These are phyloP conservation scores for Streblospio benedicti DNA, from an alignment of 1,140 invertebrate genomes.

Conservation along the genomic window DNA sequence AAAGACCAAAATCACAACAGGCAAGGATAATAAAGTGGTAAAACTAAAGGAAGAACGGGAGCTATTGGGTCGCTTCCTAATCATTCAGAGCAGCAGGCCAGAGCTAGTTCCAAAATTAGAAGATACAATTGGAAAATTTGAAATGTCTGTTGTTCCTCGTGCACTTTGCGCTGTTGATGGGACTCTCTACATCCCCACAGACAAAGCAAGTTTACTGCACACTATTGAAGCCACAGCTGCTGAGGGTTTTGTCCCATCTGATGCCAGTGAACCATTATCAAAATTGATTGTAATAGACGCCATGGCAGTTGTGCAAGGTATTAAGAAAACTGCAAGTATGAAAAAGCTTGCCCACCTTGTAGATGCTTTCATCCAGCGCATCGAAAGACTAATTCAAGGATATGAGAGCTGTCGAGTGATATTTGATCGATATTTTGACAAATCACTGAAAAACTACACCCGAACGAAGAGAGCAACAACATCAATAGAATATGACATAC, in stretches of 20 bases:
- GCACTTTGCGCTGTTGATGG: not conserved
- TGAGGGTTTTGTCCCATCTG: no score
- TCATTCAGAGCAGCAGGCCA: not conserved
- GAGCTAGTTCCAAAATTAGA: slow-evolving; percentile 1
- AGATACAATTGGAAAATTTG: not conserved
- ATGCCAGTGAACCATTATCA: no score
- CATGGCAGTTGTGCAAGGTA: not conserved
- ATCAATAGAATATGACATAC: no score
- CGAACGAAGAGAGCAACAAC: no score
- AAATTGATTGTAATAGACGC: not conserved
- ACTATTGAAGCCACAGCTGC: not conserved
- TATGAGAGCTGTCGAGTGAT: no score
- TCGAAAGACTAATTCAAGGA: no score
- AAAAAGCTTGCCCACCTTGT: no score
- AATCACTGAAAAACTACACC: no score
- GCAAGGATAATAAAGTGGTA: not conserved
- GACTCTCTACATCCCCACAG: not conserved
- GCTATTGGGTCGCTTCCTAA: not conserved
- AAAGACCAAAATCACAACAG: not conserved
- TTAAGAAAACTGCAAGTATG: not conserved
- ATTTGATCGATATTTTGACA: no score
- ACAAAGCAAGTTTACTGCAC: not conserved
- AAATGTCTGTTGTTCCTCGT: not conserved
- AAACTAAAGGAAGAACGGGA: not conserved
- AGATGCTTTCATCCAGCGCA: no score